A percentile compares a stretch with the other conserved stretches of the same genome.
These are phyloP conservation scores for Entosphenus tridentatus DNA, from an alignment of 2,113 vertebrate species.

Conservation along the genomic window DNA sequence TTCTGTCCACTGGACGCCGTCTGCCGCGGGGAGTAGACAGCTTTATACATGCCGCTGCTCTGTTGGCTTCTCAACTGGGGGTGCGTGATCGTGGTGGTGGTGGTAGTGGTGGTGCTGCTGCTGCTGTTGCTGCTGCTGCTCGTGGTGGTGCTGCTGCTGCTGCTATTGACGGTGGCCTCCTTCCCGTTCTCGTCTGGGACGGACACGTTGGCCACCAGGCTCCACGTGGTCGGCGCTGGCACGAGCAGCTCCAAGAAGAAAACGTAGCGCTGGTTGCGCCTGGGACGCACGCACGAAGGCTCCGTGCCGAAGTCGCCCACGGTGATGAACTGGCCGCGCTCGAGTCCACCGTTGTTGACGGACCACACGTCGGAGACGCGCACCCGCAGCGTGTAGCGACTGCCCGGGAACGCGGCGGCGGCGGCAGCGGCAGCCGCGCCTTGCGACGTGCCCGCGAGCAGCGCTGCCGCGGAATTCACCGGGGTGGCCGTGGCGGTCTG, in stretches of 20 bases:
- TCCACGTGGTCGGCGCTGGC: no score
- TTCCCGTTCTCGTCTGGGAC: no score
- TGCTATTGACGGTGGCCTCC: no score
- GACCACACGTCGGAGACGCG: slow-evolving; percentile 1
- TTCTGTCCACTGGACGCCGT: slow-evolving; percentile 3
- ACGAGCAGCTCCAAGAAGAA: not conserved
- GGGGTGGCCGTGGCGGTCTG: not conserved
- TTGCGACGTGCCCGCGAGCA: not conserved
- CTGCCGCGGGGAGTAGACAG: slow-evolving; percentile 5
- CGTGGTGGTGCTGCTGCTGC: no score
- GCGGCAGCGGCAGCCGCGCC: not conserved
- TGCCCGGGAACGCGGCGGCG: not conserved
- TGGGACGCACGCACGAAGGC: slow-evolving; percentile 1
- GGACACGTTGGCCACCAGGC: no score
- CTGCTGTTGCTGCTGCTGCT: no score
- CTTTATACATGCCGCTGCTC: not conserved
- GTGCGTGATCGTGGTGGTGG: no score
- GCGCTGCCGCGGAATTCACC: no score
- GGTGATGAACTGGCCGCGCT: not conserved
- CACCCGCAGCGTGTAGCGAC: not conserved
- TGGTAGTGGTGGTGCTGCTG: no score
- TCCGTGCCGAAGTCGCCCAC: slow-evolving; percentile 6
- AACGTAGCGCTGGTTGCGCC: slow-evolving; percentile 4
- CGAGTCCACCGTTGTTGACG: not conserved
- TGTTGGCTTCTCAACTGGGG: no score